Percentiles rank a stretch among this genome's conserved stretches.
Evolutionary conservation across 1,140 invertebrate genomes (phyloP).

Genomic region (Trichonephila clavata): DNA sequence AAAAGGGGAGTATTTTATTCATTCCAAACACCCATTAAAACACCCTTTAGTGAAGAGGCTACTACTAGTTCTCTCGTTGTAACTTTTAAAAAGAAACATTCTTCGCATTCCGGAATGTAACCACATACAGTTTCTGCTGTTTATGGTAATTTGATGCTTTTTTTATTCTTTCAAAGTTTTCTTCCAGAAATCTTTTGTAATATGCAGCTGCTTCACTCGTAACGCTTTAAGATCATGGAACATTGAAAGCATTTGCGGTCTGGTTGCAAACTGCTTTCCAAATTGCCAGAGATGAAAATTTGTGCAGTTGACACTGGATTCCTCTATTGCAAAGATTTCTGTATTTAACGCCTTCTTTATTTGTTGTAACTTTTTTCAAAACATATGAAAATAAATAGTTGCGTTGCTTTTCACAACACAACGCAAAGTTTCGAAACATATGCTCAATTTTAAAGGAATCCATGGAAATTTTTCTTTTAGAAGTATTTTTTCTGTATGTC

Average conservation of each 20-base stretch:
- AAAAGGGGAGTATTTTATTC: constrained; percentile 17
- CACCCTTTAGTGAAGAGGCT: neutral
- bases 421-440: too few species aligned
- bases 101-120: constrained; percentile 17
- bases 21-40: constrained; percentile 49
- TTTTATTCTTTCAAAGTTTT: neutral
- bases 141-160: constrained; percentile 31
- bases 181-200: neutral
- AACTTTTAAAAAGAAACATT: constrained; percentile 49
- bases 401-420: too few species aligned
- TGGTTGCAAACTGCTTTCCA: neutral
- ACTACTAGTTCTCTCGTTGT: neutral
- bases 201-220: neutral
- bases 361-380: too few species aligned
- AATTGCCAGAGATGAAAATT: too few species aligned
- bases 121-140: neutral
- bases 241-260: neutral
- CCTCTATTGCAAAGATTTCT: too few species aligned
- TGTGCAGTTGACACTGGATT: neutral
- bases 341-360: too few species aligned
- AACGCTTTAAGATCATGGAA: neutral
- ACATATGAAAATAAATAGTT: too few species aligned
- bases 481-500: too few species aligned
- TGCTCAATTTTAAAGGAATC: too few species aligned
- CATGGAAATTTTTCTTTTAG: too few species aligned